phyloP scores from a whole-genome alignment of 2,888 invertebrate genomes.

The Zaprionus obscuricornis region DNA sequence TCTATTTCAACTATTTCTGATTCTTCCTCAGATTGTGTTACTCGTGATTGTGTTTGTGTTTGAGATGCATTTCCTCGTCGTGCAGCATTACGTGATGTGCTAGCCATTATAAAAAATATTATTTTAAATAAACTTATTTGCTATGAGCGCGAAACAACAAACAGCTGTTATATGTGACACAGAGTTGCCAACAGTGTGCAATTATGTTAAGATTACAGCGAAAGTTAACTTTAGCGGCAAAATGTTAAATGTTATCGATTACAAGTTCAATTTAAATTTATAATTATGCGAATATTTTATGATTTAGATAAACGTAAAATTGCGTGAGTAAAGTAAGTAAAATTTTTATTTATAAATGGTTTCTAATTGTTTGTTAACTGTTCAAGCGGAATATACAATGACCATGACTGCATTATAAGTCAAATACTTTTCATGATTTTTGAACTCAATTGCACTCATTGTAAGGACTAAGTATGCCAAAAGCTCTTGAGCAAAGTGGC shows the following conservation, averaged over 20 bases:
- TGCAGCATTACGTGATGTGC: constrained; percentile 37
- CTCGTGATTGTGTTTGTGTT: constrained; percentile 13
- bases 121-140: no score
- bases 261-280: no score
- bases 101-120: constrained; percentile 49
- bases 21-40: constrained; percentile 3
- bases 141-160: constrained; percentile 19
- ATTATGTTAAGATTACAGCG: neutral
- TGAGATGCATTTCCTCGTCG: constrained; percentile 4
- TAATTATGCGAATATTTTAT: no score
- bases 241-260: constrained; percentile 21
- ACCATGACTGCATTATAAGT: constrained; percentile 29
- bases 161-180: neutral
- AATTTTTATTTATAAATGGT: no score
- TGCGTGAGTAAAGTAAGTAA: no score
- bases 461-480: constrained; percentile 36
- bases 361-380: no score
- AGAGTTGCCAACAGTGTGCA: constrained; percentile 19
- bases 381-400: no score
- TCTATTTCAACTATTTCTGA: constrained; percentile 3
- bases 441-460: constrained; percentile 13
- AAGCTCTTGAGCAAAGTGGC: constrained; percentile 27
- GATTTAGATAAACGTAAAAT: no score
- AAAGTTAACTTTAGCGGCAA: no score
- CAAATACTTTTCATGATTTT: no score